Evolutionary conservation across 2,113 vertebrate genomes (phyloP).

Genomic region (Rutilus rutilus): DNA sequence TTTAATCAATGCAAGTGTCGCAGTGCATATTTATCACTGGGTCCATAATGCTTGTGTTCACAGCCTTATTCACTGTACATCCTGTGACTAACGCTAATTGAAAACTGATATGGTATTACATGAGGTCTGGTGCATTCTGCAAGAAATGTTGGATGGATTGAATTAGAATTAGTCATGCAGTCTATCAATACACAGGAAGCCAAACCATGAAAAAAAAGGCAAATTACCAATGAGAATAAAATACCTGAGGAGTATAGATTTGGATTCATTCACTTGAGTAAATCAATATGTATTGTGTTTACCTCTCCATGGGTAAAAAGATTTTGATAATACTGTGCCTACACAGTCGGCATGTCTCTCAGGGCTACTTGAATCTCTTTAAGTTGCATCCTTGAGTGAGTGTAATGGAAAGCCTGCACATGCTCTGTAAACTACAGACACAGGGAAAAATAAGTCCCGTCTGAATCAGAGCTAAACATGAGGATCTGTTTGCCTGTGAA

Average conservation of each 20-base stretch:
- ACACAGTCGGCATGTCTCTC: constrained; percentile 29
- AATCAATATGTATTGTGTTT: constrained; percentile 45
- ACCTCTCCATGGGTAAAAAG: constrained; percentile 27
- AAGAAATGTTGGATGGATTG: not conserved
- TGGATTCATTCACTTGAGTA: constrained; percentile 25
- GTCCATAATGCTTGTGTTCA: constrained; percentile 24
- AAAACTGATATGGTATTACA: not conserved
- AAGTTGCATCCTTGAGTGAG: constrained; percentile 44
- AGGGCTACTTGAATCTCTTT: constrained; percentile 44
- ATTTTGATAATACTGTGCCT: constrained; percentile 21
- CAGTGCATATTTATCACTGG: constrained; percentile 13
- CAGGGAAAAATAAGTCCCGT: constrained; percentile 42
- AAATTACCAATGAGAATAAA: not conserved
- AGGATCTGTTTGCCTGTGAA: constrained; percentile 65
- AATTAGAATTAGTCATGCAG: not conserved
- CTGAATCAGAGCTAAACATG: constrained; percentile 53
- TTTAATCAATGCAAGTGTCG: constrained; percentile 1
- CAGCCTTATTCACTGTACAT: not conserved
- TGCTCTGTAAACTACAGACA: constrained; percentile 50
- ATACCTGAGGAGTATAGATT: not conserved
- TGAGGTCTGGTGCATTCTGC: not conserved
- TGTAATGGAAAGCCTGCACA: constrained; percentile 5
- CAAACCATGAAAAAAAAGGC: not conserved
- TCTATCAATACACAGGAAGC: not conserved
- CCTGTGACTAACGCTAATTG: not conserved